Percentiles rank a stretch among this genome's conserved stretches.
phyloP scores from a whole-genome alignment of 2,797 vertebrate species.

The Tarsius wallacei region DNA sequence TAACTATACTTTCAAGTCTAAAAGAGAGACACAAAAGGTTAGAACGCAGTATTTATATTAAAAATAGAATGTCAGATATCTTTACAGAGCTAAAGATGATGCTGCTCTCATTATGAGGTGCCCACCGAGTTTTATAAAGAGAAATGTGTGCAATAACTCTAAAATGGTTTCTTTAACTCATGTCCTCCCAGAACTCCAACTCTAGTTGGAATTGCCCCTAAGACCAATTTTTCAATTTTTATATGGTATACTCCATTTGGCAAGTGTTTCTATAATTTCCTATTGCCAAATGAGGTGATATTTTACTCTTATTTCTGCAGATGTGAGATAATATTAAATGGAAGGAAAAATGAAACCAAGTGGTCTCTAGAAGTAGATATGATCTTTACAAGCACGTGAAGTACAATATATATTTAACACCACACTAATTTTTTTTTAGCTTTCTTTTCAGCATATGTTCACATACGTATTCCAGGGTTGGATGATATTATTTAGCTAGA shows the following conservation, averaged over 20 bases:
- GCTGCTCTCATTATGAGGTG: not conserved
- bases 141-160: not conserved
- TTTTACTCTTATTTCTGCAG: slow-evolving; percentile 50
- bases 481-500: slow-evolving; percentile 45
- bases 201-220: not conserved
- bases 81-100: not conserved
- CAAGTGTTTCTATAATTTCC: not conserved
- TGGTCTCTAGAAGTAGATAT: not conserved
- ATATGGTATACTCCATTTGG: not conserved
- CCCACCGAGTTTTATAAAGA: not conserved
- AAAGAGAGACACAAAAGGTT: not conserved
- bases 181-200: not conserved
- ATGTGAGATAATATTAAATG: slow-evolving; percentile 42
- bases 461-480: not conserved
- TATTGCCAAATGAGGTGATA: not conserved
- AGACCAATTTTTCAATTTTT: not conserved
- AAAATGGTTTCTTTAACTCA: not conserved
- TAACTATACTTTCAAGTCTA: not conserved
- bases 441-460: not conserved
- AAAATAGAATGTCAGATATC: not conserved
- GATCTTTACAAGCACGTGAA: slow-evolving; percentile 8
- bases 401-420: not conserved
- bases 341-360: slow-evolving; percentile 23
- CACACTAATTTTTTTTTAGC: not conserved
- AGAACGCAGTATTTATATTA: not conserved